Percentiles rank a stretch among this genome's conserved stretches.
phyloP scores from a whole-genome alignment of 92 coral and sea anemone genomes.

The Virgularia gustaviana region DNA sequence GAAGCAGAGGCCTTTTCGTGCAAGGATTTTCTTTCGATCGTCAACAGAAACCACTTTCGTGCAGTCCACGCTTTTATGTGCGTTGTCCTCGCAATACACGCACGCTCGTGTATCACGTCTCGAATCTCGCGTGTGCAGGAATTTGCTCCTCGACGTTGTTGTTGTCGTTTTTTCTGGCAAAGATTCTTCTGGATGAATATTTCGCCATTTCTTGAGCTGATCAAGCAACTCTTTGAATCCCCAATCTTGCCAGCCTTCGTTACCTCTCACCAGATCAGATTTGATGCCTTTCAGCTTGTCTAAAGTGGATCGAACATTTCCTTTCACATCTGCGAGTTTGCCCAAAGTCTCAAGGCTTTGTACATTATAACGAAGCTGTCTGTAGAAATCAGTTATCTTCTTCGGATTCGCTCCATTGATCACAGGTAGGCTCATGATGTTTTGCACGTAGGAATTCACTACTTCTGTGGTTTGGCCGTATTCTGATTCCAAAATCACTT shows the following conservation, averaged over 20 bases:
- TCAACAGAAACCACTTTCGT: neutral
- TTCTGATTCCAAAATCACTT: slow-evolving; percentile 54
- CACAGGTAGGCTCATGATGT: slow-evolving; percentile 57
- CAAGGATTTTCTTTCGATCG: neutral
- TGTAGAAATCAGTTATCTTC: slow-evolving; percentile 55
- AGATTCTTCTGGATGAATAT: slow-evolving; percentile 52
- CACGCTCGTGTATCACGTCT: neutral
- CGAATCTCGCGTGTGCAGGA: neutral
- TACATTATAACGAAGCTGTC: slow-evolving; percentile 43
- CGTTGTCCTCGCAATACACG: slow-evolving; percentile 4
- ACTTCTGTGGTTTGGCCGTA: slow-evolving; percentile 54
- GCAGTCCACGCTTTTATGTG: neutral
- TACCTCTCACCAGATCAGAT: slow-evolving; percentile 57
- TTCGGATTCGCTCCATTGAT: slow-evolving; percentile 44
- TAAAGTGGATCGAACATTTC: slow-evolving; percentile 43
- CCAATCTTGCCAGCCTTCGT: slow-evolving; percentile 62
- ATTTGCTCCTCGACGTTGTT: neutral
- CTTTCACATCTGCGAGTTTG: slow-evolving; percentile 48
- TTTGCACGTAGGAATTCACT: slow-evolving; percentile 47
- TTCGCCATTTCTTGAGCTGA: slow-evolving; percentile 49
- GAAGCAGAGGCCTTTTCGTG: neutral
- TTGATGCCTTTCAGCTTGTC: slow-evolving; percentile 57
- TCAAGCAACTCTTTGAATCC: slow-evolving; percentile 43
- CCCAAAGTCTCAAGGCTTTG: slow-evolving; percentile 54
- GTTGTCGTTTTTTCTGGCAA: neutral